These are phyloP conservation scores for Orthosia incerta DNA, from an alignment of 2,888 invertebrate genomes.

Conservation along the genomic window DNA sequence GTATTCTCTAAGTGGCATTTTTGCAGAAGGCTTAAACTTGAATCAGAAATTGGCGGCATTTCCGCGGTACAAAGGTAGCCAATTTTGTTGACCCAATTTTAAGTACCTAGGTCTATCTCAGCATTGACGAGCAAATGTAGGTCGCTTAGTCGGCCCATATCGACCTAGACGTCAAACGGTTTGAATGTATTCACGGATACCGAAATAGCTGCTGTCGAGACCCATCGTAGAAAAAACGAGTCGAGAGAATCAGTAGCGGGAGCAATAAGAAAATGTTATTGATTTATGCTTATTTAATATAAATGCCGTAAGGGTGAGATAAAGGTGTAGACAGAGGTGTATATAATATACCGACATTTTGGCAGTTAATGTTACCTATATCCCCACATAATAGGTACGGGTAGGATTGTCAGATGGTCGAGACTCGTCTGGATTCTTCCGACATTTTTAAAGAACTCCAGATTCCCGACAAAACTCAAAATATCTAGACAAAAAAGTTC, in stretches of 20 bases:
- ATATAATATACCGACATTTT: background rate
- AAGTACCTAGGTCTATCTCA: background rate
- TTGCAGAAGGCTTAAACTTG: background rate
- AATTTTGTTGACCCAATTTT: conserved; percentile 6
- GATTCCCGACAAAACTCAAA: too few species aligned
- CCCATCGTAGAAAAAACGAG: background rate
- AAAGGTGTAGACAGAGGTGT: background rate
- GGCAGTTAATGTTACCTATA: too few species aligned
- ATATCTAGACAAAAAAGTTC: too few species aligned
- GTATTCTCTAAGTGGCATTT: background rate
- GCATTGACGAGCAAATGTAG: conserved; percentile 5
- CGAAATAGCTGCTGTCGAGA: conserved; percentile 3
- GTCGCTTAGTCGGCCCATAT: conserved; percentile 8
- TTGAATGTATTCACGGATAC: conserved; percentile 14
- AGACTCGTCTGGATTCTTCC: too few species aligned
- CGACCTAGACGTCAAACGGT: background rate
- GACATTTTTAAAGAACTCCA: too few species aligned
- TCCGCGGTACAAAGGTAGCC: too few species aligned
- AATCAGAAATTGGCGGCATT: too few species aligned
- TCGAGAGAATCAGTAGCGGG: background rate
- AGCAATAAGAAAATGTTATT: background rate
- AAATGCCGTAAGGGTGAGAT: too few species aligned
- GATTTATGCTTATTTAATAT: background rate
- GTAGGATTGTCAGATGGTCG: too few species aligned
- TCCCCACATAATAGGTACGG: background rate